phyloP scores from a whole-genome alignment of 1,140 invertebrate genomes.

The Drosophila sproati region DNA sequence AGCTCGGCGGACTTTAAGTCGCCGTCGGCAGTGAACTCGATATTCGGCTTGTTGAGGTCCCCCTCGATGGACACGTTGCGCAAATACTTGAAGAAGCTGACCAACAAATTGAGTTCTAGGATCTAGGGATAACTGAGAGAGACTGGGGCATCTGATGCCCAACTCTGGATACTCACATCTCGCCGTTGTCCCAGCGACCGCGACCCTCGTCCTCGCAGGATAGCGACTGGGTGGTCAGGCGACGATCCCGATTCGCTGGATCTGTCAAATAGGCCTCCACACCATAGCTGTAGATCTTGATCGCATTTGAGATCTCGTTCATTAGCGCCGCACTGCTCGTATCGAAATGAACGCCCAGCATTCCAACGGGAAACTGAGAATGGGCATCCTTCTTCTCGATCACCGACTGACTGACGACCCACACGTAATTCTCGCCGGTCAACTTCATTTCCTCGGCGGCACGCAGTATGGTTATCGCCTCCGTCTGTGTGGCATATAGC shows the following conservation, averaged over 20 bases:
- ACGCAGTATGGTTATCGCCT: slow-evolving; percentile 93
- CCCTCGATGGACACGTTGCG: slow-evolving; percentile 93
- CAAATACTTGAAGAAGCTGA: slow-evolving; percentile 89
- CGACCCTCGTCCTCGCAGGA: slow-evolving; percentile 86
- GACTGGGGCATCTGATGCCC: neutral
- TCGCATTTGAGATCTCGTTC: slow-evolving; percentile 94
- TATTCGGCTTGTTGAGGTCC: slow-evolving; percentile 91
- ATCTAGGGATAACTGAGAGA: neutral
- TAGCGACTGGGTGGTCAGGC: slow-evolving; percentile 91
- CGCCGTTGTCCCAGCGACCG: slow-evolving; percentile 84
- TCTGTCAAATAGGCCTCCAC: slow-evolving; percentile 94
- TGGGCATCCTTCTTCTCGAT: slow-evolving; percentile 92
- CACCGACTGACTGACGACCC: slow-evolving; percentile 98
- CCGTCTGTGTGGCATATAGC: slow-evolving; percentile 94
- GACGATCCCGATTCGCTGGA: slow-evolving; percentile 88
- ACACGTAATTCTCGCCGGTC: slow-evolving; percentile 97
- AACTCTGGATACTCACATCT: slow-evolving; percentile 66
- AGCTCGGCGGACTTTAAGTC: slow-evolving; percentile 94
- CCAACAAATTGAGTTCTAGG: neutral
- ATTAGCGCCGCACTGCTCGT: slow-evolving; percentile 92
- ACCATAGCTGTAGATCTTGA: slow-evolving; percentile 95
- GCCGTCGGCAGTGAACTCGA: slow-evolving; percentile 95
- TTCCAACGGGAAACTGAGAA: slow-evolving; percentile 94
- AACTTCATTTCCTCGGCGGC: slow-evolving; percentile 93
- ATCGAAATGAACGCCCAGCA: slow-evolving; percentile 97